Evolutionary conservation across 1,140 invertebrate genomes (phyloP).

Genomic region (Drosophila ananassae): DNA sequence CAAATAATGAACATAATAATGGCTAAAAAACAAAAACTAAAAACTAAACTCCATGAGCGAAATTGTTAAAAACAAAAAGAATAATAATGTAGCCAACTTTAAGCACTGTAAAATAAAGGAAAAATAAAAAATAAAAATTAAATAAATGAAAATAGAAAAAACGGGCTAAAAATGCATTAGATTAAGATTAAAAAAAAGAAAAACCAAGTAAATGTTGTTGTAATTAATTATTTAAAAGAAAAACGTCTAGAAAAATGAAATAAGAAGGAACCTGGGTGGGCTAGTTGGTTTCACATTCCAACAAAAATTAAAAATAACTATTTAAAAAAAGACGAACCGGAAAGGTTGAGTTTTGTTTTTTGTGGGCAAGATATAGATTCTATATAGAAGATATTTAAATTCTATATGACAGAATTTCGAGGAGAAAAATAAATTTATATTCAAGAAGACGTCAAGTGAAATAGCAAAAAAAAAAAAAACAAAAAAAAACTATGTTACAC

Average conservation of each 20-base stretch:
- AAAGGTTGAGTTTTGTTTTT: too few relatives aligned
- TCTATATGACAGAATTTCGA: slow-evolving; percentile 1
- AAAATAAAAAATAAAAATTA: slow-evolving; percentile 22
- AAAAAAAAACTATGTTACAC: slow-evolving; percentile 59
- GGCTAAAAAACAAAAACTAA: slow-evolving; percentile 10
- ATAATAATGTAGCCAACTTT: slow-evolving; percentile 53
- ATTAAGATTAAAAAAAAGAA: slow-evolving; percentile 31
- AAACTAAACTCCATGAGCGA: slow-evolving; percentile 28
- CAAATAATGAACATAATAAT: slow-evolving; percentile 45
- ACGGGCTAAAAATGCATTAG: slow-evolving; percentile 28
- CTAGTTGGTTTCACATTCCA: slow-evolving; percentile 42
- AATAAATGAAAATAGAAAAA: slow-evolving; percentile 27
- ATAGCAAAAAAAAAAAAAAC: slow-evolving; percentile 38
- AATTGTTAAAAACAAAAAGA: slow-evolving; percentile 46
- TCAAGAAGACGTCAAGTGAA: slow-evolving; percentile 44
- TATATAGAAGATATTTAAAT: slow-evolving; percentile 32
- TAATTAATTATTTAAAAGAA: slow-evolving; percentile 65
- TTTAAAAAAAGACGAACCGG: not conserved
- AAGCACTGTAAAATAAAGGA: slow-evolving; percentile 65
- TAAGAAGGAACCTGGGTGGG: not conserved
- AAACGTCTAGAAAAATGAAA: slow-evolving; percentile 33
- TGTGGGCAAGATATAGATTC: too few relatives aligned
- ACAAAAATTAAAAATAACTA: slow-evolving; percentile 43
- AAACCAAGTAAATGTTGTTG: slow-evolving; percentile 69
- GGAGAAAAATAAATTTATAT: slow-evolving; percentile 59